These are phyloP conservation scores for Apodemia zela DNA, from an alignment of 2,888 invertebrate genomes.

Conservation along the genomic window DNA sequence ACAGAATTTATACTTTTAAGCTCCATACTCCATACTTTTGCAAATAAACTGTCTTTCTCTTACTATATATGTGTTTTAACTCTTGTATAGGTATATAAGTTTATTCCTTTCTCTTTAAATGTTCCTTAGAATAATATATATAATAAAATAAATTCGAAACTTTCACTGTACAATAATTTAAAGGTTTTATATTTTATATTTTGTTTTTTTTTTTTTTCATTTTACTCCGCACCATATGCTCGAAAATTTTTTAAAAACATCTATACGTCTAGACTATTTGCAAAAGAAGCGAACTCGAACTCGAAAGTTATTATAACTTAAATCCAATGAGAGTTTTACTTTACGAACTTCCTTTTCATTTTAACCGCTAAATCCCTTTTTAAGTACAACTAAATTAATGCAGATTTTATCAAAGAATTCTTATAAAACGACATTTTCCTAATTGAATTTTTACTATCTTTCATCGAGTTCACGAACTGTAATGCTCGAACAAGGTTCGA, in stretches of 20 bases:
- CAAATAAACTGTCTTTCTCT: no score
- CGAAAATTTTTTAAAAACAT: neutral
- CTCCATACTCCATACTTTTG: no score
- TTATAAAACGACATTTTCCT: slow-evolving; percentile 20
- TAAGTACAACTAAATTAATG: slow-evolving; percentile 56
- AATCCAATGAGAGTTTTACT: slow-evolving; percentile 18
- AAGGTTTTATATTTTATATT: no score
- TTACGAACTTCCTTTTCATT: slow-evolving; percentile 20
- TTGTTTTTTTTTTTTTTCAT: neutral
- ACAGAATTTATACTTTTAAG: no score
- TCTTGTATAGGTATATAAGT: no score
- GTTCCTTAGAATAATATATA: no score
- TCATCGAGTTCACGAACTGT: slow-evolving; percentile 16
- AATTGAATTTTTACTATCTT: slow-evolving; percentile 20
- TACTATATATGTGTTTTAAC: no score
- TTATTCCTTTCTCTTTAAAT: no score
- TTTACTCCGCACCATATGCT: neutral
- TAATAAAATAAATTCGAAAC: no score
- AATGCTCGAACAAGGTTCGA: slow-evolving; percentile 7
- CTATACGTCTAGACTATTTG: slow-evolving; percentile 13
- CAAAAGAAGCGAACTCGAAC: slow-evolving; percentile 14
- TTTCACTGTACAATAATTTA: no score
- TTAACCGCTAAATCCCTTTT: slow-evolving; percentile 45
- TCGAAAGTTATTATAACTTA: slow-evolving; percentile 21
- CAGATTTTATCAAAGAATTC: slow-evolving; percentile 42